Evolutionary conservation across 2,888 invertebrate species (phyloP).

Genomic region (Cetonia aurata): DNA sequence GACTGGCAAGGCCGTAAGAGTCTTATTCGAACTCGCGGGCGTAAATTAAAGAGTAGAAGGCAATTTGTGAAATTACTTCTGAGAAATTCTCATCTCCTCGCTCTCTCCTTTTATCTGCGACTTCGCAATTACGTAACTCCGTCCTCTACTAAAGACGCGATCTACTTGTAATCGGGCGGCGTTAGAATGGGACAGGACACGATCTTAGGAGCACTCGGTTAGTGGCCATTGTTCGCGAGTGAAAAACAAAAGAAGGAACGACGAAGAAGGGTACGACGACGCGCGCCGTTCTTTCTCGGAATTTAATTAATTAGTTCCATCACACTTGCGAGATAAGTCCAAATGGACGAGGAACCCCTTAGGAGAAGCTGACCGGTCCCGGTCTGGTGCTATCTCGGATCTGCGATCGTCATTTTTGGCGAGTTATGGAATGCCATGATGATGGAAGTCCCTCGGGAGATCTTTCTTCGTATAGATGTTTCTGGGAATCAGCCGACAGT

Average conservation of each 20-base stretch:
- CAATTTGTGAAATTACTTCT: constrained; percentile 68
- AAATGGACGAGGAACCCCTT: constrained; percentile 23
- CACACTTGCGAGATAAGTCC: constrained; percentile 54
- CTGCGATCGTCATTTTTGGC: constrained; percentile 35
- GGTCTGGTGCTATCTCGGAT: constrained; percentile 24
- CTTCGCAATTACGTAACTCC: constrained; percentile 12
- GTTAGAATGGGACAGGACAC: constrained; percentile 28
- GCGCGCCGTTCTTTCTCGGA: constrained; percentile 55
- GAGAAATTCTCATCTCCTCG: constrained; percentile 58
- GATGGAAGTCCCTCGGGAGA: constrained; percentile 15
- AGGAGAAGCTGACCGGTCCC: not conserved
- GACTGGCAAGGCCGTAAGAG: constrained; percentile 20
- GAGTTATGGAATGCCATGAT: constrained; percentile 33
- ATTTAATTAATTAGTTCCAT: constrained; percentile 63
- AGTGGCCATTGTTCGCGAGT: constrained; percentile 40
- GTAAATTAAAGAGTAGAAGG: constrained; percentile 56
- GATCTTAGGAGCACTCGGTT: constrained; percentile 15
- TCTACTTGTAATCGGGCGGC: constrained; percentile 13
- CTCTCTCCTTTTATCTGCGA: constrained; percentile 13
- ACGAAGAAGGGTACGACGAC: constrained; percentile 17
- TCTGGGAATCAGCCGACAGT: constrained; percentile 12
- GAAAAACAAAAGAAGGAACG: constrained; percentile 26
- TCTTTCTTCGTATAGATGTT: constrained; percentile 4
- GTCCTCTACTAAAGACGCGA: constrained; percentile 1
- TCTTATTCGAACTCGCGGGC: constrained; percentile 20